Percentiles rank a stretch among this genome's conserved stretches.
Evolutionary conservation across 2,888 invertebrate genomes (phyloP).

Genomic region (Agrotis exclamationis): DNA sequence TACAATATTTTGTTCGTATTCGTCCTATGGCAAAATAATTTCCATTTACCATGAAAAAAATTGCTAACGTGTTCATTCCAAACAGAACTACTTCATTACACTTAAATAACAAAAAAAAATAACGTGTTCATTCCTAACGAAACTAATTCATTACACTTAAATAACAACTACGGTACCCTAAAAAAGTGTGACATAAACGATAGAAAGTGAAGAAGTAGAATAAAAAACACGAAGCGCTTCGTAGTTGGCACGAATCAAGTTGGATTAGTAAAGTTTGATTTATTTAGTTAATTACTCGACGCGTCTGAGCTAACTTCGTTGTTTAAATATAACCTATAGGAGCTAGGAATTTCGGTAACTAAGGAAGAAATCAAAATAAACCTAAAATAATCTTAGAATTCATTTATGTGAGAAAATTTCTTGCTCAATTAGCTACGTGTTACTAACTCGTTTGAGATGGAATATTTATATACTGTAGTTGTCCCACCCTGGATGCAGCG

Average conservation of each 20-base stretch:
- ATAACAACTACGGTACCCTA: conserved; percentile 5
- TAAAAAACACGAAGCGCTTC: conserved; percentile 57
- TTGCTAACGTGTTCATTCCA: neutral
- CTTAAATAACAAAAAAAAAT: neutral
- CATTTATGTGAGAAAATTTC: neutral
- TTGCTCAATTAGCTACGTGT: neutral
- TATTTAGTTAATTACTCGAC: conserved; percentile 66
- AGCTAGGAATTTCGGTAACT: conserved; percentile 24
- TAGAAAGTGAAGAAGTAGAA: conserved; percentile 52
- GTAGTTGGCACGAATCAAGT: conserved; percentile 59
- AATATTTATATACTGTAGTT: no score
- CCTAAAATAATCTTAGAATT: neutral
- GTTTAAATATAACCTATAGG: conserved; percentile 39
- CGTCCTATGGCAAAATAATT: neutral
- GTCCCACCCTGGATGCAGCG: no score
- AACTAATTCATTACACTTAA: no score
- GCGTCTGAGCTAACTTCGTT: conserved; percentile 34
- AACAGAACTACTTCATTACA: neutral
- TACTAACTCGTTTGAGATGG: no score
- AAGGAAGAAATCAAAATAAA: conserved; percentile 7
- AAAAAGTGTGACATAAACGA: conserved; percentile 22
- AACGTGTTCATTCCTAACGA: neutral
- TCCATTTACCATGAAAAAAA: neutral
- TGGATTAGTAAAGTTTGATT: conserved; percentile 70
- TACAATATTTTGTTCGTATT: neutral